These are phyloP conservation scores for Fratercula arctica DNA, from an alignment of 2,797 vertebrate species.

Conservation along the genomic window DNA sequence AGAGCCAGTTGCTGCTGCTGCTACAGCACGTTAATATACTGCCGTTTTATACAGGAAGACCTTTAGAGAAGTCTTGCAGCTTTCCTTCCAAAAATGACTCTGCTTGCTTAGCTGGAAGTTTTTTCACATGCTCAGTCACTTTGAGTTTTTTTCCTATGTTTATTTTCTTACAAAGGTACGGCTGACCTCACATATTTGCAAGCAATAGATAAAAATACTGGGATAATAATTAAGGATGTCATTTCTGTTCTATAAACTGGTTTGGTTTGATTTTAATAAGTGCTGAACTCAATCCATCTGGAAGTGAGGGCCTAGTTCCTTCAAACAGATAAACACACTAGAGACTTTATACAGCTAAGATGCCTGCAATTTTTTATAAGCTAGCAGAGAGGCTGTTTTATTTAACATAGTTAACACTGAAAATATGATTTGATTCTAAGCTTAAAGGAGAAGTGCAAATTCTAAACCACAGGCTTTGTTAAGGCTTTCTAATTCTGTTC, in stretches of 20 bases:
- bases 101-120: not conserved
- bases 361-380: not conserved
- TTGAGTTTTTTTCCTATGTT: not conserved
- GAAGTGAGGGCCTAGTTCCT: not conserved
- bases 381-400: not conserved
- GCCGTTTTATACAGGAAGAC: not conserved
- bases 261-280: constrained; percentile 15
- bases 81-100: not conserved
- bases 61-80: not conserved
- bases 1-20: not conserved
- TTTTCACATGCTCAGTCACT: not conserved
- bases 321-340: constrained; percentile 7
- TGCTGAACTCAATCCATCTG: not conserved
- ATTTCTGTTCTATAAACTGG: not conserved
- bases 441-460: constrained; percentile 44
- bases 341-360: not conserved
- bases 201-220: not conserved
- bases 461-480: constrained; percentile 32
- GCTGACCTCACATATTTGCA: not conserved
- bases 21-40: not conserved
- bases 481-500: constrained; percentile 50
- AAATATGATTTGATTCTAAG: constrained; percentile 32
- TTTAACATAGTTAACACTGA: not conserved
- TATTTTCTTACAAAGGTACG: not conserved
- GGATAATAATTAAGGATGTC: not conserved